Conservation (phyloP, 2,113 vertebrate genomes). For the Rallus limicola region DNA sequence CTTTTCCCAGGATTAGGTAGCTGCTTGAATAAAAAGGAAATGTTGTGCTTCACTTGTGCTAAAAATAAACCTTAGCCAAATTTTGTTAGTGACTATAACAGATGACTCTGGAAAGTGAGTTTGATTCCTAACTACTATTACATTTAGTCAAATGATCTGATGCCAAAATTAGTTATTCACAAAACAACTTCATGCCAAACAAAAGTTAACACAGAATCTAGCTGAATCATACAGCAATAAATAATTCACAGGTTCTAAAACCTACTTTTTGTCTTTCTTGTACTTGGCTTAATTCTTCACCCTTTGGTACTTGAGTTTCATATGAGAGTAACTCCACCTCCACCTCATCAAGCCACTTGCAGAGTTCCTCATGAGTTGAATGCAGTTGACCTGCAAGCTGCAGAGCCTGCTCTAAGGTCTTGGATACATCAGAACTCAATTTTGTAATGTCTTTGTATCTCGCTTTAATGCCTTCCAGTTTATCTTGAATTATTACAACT, state of each 20-base stretch:
- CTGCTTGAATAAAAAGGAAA: background rate
- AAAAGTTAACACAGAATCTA: background rate
- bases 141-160: background rate
- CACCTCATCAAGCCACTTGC: slow-evolving; percentile 85
- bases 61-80: slow-evolving; percentile 27
- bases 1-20: slow-evolving; percentile 8
- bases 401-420: slow-evolving; percentile 86
- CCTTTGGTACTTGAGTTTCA: slow-evolving; percentile 76
- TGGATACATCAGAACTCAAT: slow-evolving; percentile 83
- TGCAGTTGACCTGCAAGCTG: slow-evolving; percentile 84
- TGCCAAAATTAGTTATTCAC: background rate
- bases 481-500: slow-evolving; percentile 95
- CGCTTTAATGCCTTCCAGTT: slow-evolving; percentile 93
- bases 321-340: slow-evolving; percentile 83
- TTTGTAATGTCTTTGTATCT: slow-evolving; percentile 91
- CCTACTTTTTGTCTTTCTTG: slow-evolving; percentile 90
- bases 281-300: slow-evolving; percentile 81
- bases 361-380: slow-evolving; percentile 81
- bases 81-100: background rate
- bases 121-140: slow-evolving; percentile 3
- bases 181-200: background rate
- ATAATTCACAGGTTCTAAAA: background rate
- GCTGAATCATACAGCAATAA: background rate
- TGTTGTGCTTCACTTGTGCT: background rate
- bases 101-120: background rate